A percentile compares a stretch with the other conserved stretches of the same genome.
Evolutionary conservation across 2,113 vertebrate species (phyloP).

Genomic region (Malurus alboscapulatus): DNA sequence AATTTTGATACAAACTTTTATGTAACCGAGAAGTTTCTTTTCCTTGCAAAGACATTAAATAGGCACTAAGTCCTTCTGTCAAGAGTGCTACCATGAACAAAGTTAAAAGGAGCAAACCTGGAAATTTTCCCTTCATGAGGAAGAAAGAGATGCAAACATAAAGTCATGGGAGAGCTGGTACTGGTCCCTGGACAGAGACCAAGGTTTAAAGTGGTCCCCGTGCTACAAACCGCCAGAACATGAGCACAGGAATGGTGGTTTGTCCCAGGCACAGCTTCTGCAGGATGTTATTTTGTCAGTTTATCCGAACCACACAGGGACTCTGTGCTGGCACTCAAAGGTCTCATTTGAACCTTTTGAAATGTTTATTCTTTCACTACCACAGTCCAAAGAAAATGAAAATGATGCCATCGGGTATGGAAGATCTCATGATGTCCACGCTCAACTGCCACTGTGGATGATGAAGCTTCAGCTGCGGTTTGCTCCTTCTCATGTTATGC

Average conservation of each 20-base stretch:
- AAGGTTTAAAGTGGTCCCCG: not conserved
- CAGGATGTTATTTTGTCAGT: not conserved
- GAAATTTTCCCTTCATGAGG: not conserved
- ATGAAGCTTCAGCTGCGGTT: not conserved
- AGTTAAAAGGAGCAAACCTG: slow-evolving; percentile 27
- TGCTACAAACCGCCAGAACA: not conserved
- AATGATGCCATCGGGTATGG: not conserved
- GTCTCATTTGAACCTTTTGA: not conserved
- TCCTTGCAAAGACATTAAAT: slow-evolving; percentile 42
- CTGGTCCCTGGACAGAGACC: not conserved
- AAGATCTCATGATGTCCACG: not conserved
- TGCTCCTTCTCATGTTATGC: not conserved
- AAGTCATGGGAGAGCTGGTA: slow-evolving; percentile 21
- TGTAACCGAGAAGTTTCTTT: slow-evolving; percentile 51
- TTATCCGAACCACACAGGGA: not conserved
- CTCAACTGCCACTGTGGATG: not conserved
- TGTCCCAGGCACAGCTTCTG: not conserved
- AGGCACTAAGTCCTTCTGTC: slow-evolving; percentile 53
- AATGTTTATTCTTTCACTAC: slow-evolving; percentile 1
- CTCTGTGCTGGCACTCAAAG: not conserved
- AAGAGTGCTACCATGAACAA: not conserved
- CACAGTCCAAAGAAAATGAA: not conserved
- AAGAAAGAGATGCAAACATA: not conserved
- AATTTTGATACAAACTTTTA: slow-evolving; percentile 67
- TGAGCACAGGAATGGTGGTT: not conserved